Evolutionary conservation across 2,797 vertebrate genomes (phyloP).

Genomic region (Tauraco hartlaubi): DNA sequence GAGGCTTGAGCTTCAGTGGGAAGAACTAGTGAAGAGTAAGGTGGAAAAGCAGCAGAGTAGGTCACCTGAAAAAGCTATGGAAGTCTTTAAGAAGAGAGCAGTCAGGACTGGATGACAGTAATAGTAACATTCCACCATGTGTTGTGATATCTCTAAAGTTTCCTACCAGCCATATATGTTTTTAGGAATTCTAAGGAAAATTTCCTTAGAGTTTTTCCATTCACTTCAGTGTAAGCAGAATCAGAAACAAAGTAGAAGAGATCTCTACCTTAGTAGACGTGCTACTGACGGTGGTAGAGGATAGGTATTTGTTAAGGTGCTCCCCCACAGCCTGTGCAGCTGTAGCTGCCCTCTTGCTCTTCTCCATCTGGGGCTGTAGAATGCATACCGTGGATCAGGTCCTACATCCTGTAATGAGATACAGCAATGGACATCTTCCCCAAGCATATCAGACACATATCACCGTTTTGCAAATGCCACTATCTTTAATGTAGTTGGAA

Average conservation of each 20-base stretch:
- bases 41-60: neutral
- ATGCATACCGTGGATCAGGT: neutral
- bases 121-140: neutral
- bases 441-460: neutral
- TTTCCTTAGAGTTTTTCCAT: neutral
- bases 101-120: neutral
- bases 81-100: neutral
- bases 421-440: neutral
- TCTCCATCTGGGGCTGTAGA: neutral
- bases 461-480: neutral
- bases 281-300: neutral
- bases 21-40: neutral
- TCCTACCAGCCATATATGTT: neutral
- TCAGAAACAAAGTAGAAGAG: neutral
- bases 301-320: neutral
- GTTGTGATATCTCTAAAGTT: neutral
- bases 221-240: neutral
- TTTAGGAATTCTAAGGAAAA: neutral
- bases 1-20: neutral
- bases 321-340: neutral
- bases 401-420: neutral
- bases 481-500: neutral
- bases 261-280: neutral
- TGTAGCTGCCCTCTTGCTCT: neutral
- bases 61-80: neutral